phyloP scores from a whole-genome alignment of 2,888 invertebrate genomes.

The Plutella xylostella region DNA sequence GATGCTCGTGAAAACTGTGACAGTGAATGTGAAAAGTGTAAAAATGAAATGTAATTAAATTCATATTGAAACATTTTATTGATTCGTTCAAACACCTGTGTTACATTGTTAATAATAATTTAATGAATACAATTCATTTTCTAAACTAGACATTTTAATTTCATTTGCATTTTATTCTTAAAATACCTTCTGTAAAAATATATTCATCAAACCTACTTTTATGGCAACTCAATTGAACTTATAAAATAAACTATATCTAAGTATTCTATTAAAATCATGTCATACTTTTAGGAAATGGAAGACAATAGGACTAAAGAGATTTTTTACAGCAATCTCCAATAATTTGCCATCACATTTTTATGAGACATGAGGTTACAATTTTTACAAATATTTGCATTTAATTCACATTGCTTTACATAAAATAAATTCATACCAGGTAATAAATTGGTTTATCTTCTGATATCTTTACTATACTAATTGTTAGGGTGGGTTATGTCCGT shows the following conservation, averaged over 20 bases:
- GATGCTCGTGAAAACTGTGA: slow-evolving; percentile 9
- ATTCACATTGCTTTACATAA: slow-evolving; percentile 8
- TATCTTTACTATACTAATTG: slow-evolving; percentile 35
- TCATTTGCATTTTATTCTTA: no score
- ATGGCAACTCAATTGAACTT: no score
- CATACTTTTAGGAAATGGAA: slow-evolving; percentile 18
- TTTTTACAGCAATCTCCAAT: not conserved
- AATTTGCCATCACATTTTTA: not conserved
- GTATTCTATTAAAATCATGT: not conserved
- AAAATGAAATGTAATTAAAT: not conserved
- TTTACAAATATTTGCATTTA: not conserved
- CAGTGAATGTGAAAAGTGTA: not conserved
- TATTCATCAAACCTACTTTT: no score
- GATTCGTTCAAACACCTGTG: no score
- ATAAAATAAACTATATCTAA: not conserved
- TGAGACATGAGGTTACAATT: not conserved
- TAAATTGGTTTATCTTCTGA: not conserved
- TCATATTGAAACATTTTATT: no score
- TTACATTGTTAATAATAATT: no score
- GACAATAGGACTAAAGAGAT: slow-evolving; percentile 24
- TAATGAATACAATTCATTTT: no score
- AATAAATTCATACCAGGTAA: slow-evolving; percentile 2
- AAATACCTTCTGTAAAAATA: no score
- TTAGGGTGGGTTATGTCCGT: slow-evolving; percentile 64
- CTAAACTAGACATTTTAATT: no score